Percentiles rank a stretch among this genome's conserved stretches.
These are phyloP conservation scores for Mormyrops boulengeri DNA, from an alignment of 2,797 vertebrate genomes.

Conservation along the genomic window DNA sequence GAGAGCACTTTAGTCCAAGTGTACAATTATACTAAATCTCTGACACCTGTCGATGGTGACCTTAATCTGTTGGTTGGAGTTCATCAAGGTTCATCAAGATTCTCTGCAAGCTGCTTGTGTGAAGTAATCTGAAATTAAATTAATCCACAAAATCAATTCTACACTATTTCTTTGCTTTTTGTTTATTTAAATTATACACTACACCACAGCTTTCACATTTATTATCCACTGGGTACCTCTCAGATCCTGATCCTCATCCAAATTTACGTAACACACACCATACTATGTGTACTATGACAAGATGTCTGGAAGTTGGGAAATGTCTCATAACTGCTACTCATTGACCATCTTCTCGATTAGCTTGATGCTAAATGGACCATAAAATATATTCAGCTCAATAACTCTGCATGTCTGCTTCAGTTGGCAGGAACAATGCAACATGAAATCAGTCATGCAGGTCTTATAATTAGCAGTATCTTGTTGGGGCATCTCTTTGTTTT, in stretches of 20 bases:
- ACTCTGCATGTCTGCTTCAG: neutral
- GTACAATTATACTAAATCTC: neutral
- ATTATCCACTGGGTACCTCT: neutral
- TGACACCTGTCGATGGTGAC: neutral
- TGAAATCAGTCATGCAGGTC: neutral
- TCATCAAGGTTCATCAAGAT: neutral
- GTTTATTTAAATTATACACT: neutral
- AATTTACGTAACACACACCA: neutral
- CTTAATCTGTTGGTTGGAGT: neutral
- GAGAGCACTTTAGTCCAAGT: neutral
- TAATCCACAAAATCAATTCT: neutral
- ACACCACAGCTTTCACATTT: neutral
- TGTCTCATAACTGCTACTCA: slow-evolving; percentile 7
- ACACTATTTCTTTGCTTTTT: neutral
- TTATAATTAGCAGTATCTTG: neutral
- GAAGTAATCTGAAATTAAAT: neutral
- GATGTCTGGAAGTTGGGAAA: neutral
- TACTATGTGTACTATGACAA: neutral
- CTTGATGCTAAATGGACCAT: slow-evolving; percentile 15
- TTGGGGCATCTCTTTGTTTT: neutral
- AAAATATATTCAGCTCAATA: slow-evolving; percentile 18
- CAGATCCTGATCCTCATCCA: neutral
- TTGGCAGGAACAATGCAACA: neutral
- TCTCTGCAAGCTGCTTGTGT: neutral
- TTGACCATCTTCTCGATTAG: slow-evolving; percentile 8